Conservation (phyloP, 2,888 invertebrate species). For the Argyresthia albistria region DNA sequence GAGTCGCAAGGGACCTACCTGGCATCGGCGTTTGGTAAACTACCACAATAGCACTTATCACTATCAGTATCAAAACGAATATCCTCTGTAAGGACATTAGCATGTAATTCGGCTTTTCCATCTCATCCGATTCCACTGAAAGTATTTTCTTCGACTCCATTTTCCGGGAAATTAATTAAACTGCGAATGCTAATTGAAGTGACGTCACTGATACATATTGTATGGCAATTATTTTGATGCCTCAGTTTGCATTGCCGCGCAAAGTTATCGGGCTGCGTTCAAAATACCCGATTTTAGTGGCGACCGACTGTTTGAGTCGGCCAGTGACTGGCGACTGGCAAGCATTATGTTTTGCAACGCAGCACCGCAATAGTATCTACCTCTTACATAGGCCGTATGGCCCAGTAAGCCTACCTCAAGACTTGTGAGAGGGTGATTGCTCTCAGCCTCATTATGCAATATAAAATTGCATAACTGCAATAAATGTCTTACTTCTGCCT, state of each 20-base stretch:
- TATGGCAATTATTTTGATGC: background rate
- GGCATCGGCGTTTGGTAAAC: conserved; percentile 82
- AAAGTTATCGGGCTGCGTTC: background rate
- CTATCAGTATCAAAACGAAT: conserved; percentile 76
- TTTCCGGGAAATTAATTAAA: conserved; percentile 7
- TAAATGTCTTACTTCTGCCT: background rate
- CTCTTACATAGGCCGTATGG: background rate
- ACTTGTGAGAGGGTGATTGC: conserved; percentile 27
- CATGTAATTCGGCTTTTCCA: conserved; percentile 65
- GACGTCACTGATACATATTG: conserved; percentile 3
- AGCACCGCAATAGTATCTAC: background rate
- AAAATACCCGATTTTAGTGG: background rate
- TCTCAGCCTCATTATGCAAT: conserved; percentile 46
- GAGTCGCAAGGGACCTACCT: conserved; percentile 50
- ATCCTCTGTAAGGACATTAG: conserved; percentile 76
- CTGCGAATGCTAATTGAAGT: background rate
- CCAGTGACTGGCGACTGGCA: conserved; percentile 52
- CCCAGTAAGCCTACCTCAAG: background rate
- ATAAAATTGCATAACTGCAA: conserved; percentile 37
- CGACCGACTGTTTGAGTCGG: conserved; percentile 48
- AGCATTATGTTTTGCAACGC: conserved; percentile 25
- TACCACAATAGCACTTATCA: conserved; percentile 77
- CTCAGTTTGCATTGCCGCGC: background rate
- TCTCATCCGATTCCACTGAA: conserved; percentile 25
- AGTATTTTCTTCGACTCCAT: conserved; percentile 44